Percentiles rank a stretch among this genome's conserved stretches.
Evolutionary conservation across 2,797 vertebrate genomes (phyloP).

Genomic region (Limosa lapponica): DNA sequence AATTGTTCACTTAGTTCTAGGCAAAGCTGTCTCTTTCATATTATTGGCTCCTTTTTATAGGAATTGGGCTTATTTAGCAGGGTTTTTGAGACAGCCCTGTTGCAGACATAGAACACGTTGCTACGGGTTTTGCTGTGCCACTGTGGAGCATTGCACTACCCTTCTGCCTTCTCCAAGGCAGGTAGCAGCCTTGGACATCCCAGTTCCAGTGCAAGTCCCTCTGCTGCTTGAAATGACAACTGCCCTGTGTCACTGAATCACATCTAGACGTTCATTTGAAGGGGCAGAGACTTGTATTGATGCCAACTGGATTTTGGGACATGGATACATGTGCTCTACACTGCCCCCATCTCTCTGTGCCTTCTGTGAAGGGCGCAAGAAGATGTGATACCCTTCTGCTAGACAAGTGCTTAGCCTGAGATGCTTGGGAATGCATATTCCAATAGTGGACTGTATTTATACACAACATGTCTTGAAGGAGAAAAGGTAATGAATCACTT

Average conservation of each 20-base stretch:
- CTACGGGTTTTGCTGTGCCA: neutral
- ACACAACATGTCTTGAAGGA: neutral
- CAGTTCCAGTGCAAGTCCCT: neutral
- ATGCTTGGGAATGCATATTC: neutral
- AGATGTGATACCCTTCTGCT: accelerated
- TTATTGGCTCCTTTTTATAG: neutral
- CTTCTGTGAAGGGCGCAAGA: neutral
- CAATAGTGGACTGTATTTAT: neutral
- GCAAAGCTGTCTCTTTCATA: neutral
- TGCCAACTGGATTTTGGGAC: neutral
- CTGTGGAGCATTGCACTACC: accelerated
- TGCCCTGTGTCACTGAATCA: neutral
- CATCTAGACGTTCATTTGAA: accelerated
- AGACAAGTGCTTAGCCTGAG: neutral
- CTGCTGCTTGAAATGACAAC: neutral
- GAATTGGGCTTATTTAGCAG: neutral
- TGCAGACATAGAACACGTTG: neutral
- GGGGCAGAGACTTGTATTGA: neutral
- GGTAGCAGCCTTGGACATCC: neutral
- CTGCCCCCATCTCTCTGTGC: neutral
- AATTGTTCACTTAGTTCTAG: neutral
- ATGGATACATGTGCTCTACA: accelerated
- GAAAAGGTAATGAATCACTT: neutral
- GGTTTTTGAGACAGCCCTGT: neutral
- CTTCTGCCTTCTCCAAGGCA: neutral